A percentile compares a stretch with the other conserved stretches of the same genome.
These are phyloP conservation scores for Danio choprae DNA, from an alignment of 2,797 vertebrate species.

Conservation along the genomic window DNA sequence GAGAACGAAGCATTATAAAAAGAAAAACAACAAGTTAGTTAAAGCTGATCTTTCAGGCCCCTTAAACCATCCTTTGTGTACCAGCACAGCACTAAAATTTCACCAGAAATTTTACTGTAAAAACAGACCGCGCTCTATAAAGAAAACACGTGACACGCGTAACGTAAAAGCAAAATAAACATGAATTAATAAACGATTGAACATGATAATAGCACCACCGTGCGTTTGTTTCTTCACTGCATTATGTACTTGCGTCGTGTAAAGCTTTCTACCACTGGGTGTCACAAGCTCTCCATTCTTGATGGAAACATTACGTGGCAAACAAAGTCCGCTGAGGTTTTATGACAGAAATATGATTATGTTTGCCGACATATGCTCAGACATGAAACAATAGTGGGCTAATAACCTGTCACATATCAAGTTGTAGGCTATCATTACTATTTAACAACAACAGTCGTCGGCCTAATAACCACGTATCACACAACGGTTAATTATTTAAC, in stretches of 20 bases:
- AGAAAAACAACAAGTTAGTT: not conserved
- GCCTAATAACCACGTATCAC: not conserved
- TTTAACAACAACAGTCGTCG: not conserved
- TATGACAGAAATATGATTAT: not conserved
- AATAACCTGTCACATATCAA: not conserved
- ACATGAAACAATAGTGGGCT: not conserved
- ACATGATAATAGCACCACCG: slow-evolving; percentile 14
- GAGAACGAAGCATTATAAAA: not conserved
- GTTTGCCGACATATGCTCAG: not conserved
- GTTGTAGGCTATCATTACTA: not conserved
- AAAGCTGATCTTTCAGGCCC: not conserved
- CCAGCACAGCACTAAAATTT: too few species aligned
- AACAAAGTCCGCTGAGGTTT: not conserved
- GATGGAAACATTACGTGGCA: not conserved
- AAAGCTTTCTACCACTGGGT: slow-evolving; percentile 20
- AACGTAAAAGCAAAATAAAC: not conserved
- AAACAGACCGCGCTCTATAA: not conserved
- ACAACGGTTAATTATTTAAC: not conserved
- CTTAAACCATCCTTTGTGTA: too few species aligned
- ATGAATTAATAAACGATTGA: not conserved
- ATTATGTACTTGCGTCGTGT: fast-evolving
- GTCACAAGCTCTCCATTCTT: slow-evolving; percentile 21
- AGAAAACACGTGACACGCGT: not conserved
- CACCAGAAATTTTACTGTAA: not conserved
- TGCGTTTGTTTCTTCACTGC: not conserved